Evolutionary conservation across 2,797 vertebrate genomes (phyloP), one percentile per base, ranked within the genome.

Genomic region (Dryobates pubescens): DNA sequence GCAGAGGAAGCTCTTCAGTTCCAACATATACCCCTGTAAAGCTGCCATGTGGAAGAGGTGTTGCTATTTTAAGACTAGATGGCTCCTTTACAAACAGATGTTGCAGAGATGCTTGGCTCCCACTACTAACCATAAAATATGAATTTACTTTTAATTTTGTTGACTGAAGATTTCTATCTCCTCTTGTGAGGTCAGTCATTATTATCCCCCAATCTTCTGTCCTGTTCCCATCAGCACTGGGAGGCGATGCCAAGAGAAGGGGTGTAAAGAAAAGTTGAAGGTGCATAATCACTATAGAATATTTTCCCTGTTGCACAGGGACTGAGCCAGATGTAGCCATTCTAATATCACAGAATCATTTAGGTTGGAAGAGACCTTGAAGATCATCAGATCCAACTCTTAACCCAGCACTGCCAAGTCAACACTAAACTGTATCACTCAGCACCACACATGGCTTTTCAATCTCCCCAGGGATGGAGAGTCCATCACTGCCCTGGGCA

Each of bases 1-100:
- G 81, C 7, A 16, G 78, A 86, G 84, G 93, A 93, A 92, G 91
- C 82, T 86, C 61, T 7, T 83, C 22, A 16, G 26, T 36, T 91
- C 88, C 86, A 79, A 84, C 61, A 90, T 57, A 27, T 11, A 77
- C 91, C 57, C 17, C 0, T 65, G 77, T 82, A 85, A 20, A 38
- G 56, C 58, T 63, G 30, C 74, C 74, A 23, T 11, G 30, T 41
- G 82, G 70, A 95, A 94, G 90, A 86, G 85, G 71, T 82, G 78
- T 3, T 62, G 79, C 70, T 97, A 82, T 96, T 97, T 93, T 65
- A 89, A 85, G 47, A 22, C 20, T 5, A 84, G 64, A 45, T 82
- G 45, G 81, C 77, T 78, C 68, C 67, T 87, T 91, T 91, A 89
- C 94, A 94, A 97, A 86, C 92, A 96, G 91, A 95, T 94, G 89